These are phyloP conservation scores for Hedychridium roseum DNA, from an alignment of 2,888 invertebrate species.

Conservation along the genomic window DNA sequence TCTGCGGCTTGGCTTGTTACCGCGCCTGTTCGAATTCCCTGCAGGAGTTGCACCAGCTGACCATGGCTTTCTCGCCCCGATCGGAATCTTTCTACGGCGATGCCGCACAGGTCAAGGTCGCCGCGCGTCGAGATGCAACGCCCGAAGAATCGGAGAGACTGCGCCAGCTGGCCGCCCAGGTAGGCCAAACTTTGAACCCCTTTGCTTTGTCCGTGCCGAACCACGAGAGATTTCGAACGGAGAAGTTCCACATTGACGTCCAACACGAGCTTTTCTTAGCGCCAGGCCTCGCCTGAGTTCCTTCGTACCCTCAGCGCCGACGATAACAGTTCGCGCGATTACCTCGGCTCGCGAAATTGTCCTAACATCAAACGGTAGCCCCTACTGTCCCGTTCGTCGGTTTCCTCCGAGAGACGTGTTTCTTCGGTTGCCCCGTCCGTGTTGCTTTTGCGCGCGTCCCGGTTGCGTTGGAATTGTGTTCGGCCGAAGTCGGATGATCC, in stretches of 20 bases:
- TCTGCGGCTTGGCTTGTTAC: slow-evolving; percentile 82
- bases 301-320: no score
- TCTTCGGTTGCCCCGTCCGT: slow-evolving; percentile 34
- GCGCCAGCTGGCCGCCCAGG: slow-evolving; percentile 88
- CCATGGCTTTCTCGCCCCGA: slow-evolving; percentile 88
- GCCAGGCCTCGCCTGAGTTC: no score
- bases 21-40: slow-evolving; percentile 87
- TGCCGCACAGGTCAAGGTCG: slow-evolving; percentile 90
- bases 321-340: no score
- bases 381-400: no score
- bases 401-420: no score
- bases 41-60: slow-evolving; percentile 86
- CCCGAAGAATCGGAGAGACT: slow-evolving; percentile 84
- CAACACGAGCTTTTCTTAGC: no score
- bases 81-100: slow-evolving; percentile 96
- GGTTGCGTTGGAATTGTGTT: neutral
- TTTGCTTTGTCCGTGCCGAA: no score
- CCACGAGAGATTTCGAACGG: no score
- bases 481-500: neutral
- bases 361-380: no score
- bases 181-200: slow-evolving; percentile 32
- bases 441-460: slow-evolving; percentile 27
- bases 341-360: no score
- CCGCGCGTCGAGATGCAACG: slow-evolving; percentile 87
- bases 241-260: no score